Evolutionary conservation across 2,888 invertebrate genomes (phyloP).

Genomic region (Tortricodes alternella): DNA sequence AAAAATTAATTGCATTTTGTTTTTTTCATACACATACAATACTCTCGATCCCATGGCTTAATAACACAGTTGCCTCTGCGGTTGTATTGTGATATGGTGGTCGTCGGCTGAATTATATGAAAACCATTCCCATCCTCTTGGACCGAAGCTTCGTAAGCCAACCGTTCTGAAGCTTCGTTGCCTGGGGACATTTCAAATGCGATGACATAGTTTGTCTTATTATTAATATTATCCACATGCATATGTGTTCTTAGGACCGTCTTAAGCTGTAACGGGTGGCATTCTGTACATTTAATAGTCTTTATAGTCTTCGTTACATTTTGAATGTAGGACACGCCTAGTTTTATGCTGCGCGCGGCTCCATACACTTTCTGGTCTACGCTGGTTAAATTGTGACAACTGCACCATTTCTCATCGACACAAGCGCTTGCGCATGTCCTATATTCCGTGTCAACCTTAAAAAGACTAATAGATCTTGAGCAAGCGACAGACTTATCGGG

Average conservation of each 20-base stretch:
- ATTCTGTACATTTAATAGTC: constrained; percentile 61
- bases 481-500: constrained; percentile 83
- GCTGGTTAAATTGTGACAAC: constrained; percentile 82
- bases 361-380: constrained; percentile 56
- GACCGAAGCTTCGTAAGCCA: constrained; percentile 86
- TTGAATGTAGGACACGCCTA: constrained; percentile 57
- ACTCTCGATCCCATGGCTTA: constrained; percentile 45
- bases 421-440: constrained; percentile 86
- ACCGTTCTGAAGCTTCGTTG: constrained; percentile 85
- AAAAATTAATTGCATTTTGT: constrained; percentile 27
- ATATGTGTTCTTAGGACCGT: constrained; percentile 69
- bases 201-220: constrained; percentile 78
- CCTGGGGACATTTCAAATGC: constrained; percentile 85
- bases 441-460: constrained; percentile 78
- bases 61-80: constrained; percentile 50
- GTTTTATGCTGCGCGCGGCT: constrained; percentile 67
- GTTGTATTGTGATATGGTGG: constrained; percentile 58
- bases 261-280: constrained; percentile 75
- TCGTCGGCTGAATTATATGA: constrained; percentile 77
- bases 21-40: constrained; percentile 51
- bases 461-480: constrained; percentile 84
- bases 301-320: constrained; percentile 42
- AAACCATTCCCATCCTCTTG: constrained; percentile 61
- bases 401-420: constrained; percentile 88
- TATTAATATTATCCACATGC: constrained; percentile 55